These are phyloP conservation scores for Fulica atra DNA, from an alignment of 2,113 vertebrate species.

Conservation along the genomic window DNA sequence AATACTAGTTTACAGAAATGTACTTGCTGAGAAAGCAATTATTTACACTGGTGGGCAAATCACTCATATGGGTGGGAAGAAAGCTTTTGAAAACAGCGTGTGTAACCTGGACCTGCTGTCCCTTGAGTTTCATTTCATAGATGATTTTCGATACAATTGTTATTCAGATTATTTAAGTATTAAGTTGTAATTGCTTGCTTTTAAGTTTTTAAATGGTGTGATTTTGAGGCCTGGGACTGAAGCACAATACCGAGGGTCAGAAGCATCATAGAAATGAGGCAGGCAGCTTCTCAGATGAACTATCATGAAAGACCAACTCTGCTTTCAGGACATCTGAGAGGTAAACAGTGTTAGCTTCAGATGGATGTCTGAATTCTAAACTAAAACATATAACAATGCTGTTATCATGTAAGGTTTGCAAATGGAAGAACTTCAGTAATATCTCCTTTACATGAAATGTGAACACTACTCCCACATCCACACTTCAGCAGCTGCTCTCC, in stretches of 20 bases:
- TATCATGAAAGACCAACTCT: neutral
- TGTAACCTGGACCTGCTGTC: neutral
- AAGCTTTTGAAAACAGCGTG: neutral
- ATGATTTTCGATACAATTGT: neutral
- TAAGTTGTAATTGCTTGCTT: neutral
- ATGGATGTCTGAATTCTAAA: neutral
- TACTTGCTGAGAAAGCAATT: constrained; percentile 34
- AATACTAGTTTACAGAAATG: constrained; percentile 3
- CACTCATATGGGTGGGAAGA: neutral
- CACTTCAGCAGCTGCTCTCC: neutral
- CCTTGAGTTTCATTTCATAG: neutral
- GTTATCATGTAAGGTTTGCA: neutral
- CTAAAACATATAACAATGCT: neutral
- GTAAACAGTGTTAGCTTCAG: neutral
- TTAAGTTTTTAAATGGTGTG: neutral
- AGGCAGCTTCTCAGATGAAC: neutral
- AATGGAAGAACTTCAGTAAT: neutral
- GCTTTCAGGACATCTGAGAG: neutral
- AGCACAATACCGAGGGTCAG: neutral
- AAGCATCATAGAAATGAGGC: neutral
- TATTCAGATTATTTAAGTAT: neutral
- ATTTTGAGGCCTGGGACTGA: neutral
- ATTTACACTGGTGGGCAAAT: neutral
- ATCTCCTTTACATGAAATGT: neutral
- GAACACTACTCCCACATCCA: neutral